Percentiles rank a stretch among this genome's conserved stretches.
These are phyloP conservation scores for Zaprionus lachaisei DNA, from an alignment of 1,140 invertebrate genomes.

Conservation along the genomic window DNA sequence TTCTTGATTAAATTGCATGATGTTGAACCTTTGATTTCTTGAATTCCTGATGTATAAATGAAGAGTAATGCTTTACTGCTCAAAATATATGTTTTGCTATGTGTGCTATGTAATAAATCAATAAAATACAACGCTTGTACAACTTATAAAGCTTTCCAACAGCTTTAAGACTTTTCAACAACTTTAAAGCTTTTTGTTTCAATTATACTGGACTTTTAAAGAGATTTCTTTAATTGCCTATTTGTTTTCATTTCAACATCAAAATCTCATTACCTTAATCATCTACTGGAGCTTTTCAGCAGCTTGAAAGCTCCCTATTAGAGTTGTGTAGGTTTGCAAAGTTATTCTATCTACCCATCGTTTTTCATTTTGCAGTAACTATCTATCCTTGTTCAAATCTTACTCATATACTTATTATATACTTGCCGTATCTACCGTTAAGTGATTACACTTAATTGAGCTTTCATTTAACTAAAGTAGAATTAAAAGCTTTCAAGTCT, in stretches of 20 bases:
- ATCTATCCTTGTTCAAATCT: not conserved
- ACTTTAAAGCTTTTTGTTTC: not conserved
- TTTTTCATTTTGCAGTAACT: not conserved
- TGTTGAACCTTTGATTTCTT: no score
- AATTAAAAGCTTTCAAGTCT: slow-evolving; percentile 3
- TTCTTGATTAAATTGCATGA: no score
- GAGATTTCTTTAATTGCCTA: not conserved
- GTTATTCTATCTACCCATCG: not conserved
- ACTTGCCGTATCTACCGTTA: not conserved
- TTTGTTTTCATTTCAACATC: not conserved
- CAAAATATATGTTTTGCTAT: no score
- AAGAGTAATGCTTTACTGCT: no score
- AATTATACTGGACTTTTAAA: not conserved
- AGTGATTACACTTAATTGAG: slow-evolving; percentile 2
- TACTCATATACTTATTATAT: not conserved
- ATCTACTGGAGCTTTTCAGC: not conserved
- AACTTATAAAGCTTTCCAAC: no score
- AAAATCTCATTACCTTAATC: not conserved
- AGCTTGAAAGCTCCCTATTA: not conserved
- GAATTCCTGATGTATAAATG: no score
- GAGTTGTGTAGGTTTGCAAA: no score
- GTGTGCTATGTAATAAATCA: no score
- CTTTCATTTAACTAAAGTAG: slow-evolving; percentile 3
- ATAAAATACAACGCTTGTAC: no score
- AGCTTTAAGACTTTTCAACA: no score